Conservation (phyloP, 2,797 vertebrate genomes). For the Hemibagrus guttatus region DNA sequence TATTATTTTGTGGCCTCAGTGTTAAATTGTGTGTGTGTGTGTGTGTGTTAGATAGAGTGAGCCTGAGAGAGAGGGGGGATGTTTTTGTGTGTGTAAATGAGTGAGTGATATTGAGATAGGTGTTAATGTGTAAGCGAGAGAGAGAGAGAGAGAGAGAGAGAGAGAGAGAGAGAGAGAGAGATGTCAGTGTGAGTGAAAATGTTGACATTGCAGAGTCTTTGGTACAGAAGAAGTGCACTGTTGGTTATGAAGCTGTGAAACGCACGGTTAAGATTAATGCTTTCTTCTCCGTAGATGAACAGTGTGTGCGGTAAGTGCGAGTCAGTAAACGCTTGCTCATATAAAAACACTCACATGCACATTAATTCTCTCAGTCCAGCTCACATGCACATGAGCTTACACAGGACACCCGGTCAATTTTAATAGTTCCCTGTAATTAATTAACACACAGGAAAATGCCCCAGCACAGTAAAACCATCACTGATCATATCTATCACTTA, state of each 20-base stretch:
- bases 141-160: not conserved
- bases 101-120: not conserved
- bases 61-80: not conserved
- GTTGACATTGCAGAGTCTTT: constrained; percentile 18
- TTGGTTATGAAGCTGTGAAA: constrained; percentile 49
- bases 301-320: constrained; percentile 47
- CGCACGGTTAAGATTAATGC: constrained; percentile 44
- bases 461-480: not conserved
- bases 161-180: not conserved
- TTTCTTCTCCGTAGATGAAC: constrained; percentile 39
- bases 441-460: not conserved
- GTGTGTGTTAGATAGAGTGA: not conserved
- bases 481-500: not conserved
- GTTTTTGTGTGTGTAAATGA: not conserved
- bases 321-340: constrained; percentile 20
- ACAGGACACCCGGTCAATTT: not conserved
- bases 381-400: constrained; percentile 37
- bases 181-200: constrained; percentile 6
- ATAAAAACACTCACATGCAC: not conserved
- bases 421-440: constrained; percentile 3
- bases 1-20: constrained; percentile 29
- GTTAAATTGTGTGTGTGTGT: not conserved
- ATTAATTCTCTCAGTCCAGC: constrained; percentile 52
- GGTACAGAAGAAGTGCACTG: constrained; percentile 40
- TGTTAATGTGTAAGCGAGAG: not conserved